These are phyloP conservation scores for Trachythela sp. DNA, from an alignment of 64 coral and sea anemone species.

Conservation along the genomic window DNA sequence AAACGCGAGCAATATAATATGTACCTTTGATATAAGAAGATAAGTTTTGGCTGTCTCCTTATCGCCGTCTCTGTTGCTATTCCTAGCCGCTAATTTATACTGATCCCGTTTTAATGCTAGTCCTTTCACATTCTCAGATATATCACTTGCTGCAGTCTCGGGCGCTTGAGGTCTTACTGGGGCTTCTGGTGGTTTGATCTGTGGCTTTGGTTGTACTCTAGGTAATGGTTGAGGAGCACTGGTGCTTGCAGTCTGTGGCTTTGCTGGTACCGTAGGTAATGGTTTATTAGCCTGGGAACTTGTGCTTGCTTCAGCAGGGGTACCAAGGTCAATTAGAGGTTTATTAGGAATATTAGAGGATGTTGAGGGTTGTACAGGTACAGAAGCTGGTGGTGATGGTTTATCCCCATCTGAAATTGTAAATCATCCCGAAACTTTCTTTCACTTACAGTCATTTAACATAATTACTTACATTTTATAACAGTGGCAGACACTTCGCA, in stretches of 20 bases:
- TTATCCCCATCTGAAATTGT: neutral
- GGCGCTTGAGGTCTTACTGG: neutral
- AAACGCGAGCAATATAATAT: no score
- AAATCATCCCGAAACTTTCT: no score
- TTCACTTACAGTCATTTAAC: no score
- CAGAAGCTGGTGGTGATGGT: neutral
- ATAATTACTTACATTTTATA: no score
- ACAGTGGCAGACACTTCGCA: no score
- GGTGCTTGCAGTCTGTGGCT: neutral
- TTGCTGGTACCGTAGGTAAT: neutral
- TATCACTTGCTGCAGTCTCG: neutral
- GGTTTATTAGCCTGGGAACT: neutral
- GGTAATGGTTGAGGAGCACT: neutral
- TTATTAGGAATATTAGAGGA: neutral
- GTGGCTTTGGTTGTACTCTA: neutral
- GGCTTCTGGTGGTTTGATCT: neutral
- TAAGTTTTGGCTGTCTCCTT: neutral
- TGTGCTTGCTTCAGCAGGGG: neutral
- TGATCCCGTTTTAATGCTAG: neutral
- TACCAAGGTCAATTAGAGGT: constrained; percentile 3
- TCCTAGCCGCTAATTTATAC: neutral
- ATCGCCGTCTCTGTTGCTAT: neutral
- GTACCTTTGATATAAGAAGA: neutral
- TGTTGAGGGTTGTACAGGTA: neutral
- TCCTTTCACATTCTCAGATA: neutral